These are phyloP conservation scores for Alligator sinensis DNA, from an alignment of 2,113 vertebrate species.

Conservation along the genomic window DNA sequence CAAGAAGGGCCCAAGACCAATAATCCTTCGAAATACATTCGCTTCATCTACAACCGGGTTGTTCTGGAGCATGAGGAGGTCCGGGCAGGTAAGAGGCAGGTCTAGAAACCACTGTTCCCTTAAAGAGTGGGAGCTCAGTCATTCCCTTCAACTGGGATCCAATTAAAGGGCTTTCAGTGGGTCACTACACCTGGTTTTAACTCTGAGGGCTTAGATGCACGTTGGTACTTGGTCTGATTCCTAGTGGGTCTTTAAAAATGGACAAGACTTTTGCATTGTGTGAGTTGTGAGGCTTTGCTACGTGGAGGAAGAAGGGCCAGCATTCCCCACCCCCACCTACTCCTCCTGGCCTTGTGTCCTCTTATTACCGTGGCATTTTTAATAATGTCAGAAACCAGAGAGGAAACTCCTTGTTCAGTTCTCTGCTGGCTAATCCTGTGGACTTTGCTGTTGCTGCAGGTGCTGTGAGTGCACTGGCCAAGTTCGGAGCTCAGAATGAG, in stretches of 20 bases:
- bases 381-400: neutral
- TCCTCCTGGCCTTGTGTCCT: neutral
- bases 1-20: constrained; percentile 86
- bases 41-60: constrained; percentile 87
- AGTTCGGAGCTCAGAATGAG: constrained; percentile 88
- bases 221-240: neutral
- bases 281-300: neutral
- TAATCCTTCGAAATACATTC: constrained; percentile 87
- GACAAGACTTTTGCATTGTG: neutral
- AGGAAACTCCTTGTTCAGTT: neutral
- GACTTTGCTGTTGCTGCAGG: constrained; percentile 56
- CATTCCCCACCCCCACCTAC: too few species aligned
- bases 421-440: constrained; percentile 4
- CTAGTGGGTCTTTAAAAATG: neutral
- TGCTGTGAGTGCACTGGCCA: constrained; percentile 86
- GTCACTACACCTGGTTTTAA: neutral
- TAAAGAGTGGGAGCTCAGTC: neutral
- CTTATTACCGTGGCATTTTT: neutral
- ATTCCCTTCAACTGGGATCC: neutral
- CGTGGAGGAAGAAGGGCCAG: neutral
- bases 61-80: constrained; percentile 87
- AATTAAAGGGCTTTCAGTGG: neutral
- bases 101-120: neutral
- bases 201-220: neutral
- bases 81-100: constrained; percentile 78